phyloP scores from a whole-genome alignment of 2,888 invertebrate species.

The Phaonia tiefii region DNA sequence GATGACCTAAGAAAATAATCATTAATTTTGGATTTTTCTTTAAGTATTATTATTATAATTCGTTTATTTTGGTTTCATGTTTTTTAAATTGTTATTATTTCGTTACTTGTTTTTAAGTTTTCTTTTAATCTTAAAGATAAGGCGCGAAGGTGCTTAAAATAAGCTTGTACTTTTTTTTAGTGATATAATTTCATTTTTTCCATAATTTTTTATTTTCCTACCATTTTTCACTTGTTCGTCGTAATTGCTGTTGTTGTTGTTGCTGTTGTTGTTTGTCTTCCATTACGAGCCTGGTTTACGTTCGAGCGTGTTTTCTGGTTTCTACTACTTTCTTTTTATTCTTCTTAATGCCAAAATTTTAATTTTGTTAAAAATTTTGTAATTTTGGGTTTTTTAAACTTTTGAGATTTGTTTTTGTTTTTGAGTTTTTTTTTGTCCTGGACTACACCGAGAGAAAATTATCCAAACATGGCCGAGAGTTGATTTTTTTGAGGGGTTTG shows the following conservation, averaged over 20 bases:
- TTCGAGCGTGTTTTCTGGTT: conserved; percentile 64
- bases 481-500: conserved; percentile 69
- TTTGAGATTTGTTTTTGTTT: conserved; percentile 69
- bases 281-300: conserved; percentile 64
- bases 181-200: conserved; percentile 83
- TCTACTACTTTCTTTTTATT: conserved; percentile 74
- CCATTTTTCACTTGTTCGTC: conserved; percentile 75
- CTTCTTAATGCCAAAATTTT: conserved; percentile 64
- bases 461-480: conserved; percentile 80
- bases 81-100: conserved; percentile 67
- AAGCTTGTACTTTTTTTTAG: conserved; percentile 86
- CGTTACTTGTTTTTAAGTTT: conserved; percentile 74
- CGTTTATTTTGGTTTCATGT: conserved; percentile 58
- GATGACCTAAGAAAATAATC: conserved; percentile 44
- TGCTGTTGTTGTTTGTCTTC: conserved; percentile 70
- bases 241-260: conserved; percentile 74
- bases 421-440: conserved; percentile 75
- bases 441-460: conserved; percentile 80
- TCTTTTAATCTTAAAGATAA: conserved; percentile 84
- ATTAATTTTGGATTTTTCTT: conserved; percentile 63
- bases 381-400: conserved; percentile 73
- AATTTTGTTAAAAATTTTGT: conserved; percentile 73
- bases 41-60: conserved; percentile 73
- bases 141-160: conserved; percentile 88
- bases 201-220: conserved; percentile 79